Base-by-base conservation (phyloP, 2,888 invertebrate species). In the Cheiracanthium punctorium region DNA sequence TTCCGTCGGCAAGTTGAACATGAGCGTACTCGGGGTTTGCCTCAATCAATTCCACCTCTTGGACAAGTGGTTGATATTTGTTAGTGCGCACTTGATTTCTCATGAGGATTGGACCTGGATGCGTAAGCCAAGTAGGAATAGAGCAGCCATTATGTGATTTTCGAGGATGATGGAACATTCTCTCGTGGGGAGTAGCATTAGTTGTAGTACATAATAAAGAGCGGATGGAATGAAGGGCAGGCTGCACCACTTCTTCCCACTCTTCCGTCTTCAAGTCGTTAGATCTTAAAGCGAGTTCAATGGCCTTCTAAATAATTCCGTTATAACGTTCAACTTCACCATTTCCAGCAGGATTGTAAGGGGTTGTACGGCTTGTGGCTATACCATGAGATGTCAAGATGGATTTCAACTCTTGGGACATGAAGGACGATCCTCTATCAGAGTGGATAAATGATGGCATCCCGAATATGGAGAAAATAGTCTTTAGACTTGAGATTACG, bases 191-290 rank as follows among this genome's bases (percentile, higher is more conserved):
- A n/a, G n/a, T n/a, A n/a, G n/a, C n/a, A n/a, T 85, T 74, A 20
- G 84, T 87, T 12, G 80, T 33, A 8, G 84, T 88, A 32, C 52
- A 87, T n/a, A 89, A 64, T 12, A 89, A 43, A 24, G 88, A 88
- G 12, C 82, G 65, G 10, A 89, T 75, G 10, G 86, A 85, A 80
- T 88, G 89, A 17, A 89, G 80, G 10, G 82, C 88, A 32, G 88
- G 24, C n/a, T 70, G 88, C 12, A 86, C 52, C 1, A 74, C 80
- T 52, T 7, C 52, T 70, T 24, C n/a, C 70, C 70, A 33, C 10
- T 24, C 12, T 24, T 70, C 20, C 2, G 70, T 20, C 17, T 33
- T 52, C 52, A 52, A 10, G 17, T 52, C 17, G 24, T 52, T 52
- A 52, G 52, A 58, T 58, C 7, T 2, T 1, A 58, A 24, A 20